Conservation (phyloP, 2,113 vertebrate genomes). For the Aix galericulata region DNA sequence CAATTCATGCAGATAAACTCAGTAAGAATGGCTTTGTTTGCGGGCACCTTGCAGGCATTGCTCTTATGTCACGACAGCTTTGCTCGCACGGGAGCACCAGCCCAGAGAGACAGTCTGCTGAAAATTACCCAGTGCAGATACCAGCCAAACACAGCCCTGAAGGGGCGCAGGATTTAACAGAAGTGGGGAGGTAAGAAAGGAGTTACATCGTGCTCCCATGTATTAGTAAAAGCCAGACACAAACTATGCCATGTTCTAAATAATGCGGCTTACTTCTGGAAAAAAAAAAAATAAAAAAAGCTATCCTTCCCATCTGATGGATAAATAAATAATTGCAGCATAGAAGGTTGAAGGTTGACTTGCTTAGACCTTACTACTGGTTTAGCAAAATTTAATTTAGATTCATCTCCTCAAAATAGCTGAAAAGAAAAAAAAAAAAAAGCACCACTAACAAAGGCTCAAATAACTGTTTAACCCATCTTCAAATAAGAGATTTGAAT, state of each 20-base stretch:
- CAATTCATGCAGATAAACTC: conserved; percentile 49
- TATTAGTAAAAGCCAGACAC: not conserved
- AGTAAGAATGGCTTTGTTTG: conserved; percentile 31
- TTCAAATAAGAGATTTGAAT: not conserved
- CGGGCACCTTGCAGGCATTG: conserved; percentile 40
- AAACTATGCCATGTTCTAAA: not conserved
- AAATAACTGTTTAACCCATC: not conserved
- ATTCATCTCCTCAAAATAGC: not conserved
- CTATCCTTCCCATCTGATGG: not conserved
- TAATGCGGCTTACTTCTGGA: not conserved
- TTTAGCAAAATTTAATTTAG: not conserved
- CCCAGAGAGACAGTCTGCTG: not conserved
- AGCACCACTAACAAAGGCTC: not conserved
- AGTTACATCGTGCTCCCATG: not conserved
- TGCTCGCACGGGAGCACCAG: conserved; percentile 42
- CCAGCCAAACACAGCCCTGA: conserved; percentile 6
- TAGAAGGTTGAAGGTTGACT: accelerated
- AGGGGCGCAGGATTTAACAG: not conserved
- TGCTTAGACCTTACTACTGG: not conserved
- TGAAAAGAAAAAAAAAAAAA: not conserved
- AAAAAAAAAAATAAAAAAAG: not conserved
- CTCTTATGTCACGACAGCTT: conserved; percentile 49
- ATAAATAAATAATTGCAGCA: not conserved
- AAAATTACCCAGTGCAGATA: not conserved
- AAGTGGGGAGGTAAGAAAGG: not conserved